Evolutionary conservation across 92 coral and sea anemone species (phyloP).

Genomic region (Siderastrea radians): DNA sequence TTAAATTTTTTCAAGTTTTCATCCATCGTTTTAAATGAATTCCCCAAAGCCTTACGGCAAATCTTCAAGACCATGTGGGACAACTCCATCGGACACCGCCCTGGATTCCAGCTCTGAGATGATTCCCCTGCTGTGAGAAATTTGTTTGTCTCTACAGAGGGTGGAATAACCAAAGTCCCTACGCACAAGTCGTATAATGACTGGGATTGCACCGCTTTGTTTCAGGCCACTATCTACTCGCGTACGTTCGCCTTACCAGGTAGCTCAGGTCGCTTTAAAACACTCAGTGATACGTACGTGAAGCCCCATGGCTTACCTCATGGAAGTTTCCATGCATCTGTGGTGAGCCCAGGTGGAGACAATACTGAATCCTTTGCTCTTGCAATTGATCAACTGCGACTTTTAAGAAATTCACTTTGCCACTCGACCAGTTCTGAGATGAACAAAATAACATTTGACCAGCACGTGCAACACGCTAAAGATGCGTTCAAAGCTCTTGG

Average conservation of each 20-base stretch:
- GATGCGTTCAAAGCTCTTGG: conserved; percentile 57
- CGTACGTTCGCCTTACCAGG: neutral
- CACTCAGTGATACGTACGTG: conserved; percentile 32
- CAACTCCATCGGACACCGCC: conserved; percentile 41
- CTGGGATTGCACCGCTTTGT: conserved; percentile 49
- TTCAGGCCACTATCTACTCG: conserved; percentile 41
- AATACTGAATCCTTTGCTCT: conserved; percentile 50
- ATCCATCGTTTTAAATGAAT: conserved; percentile 65
- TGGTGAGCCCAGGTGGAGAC: conserved; percentile 34
- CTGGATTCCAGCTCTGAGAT: conserved; percentile 69
- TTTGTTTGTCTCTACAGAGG: conserved; percentile 22
- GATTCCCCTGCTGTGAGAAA: conserved; percentile 66
- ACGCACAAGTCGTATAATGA: conserved; percentile 25
- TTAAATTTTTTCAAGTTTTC: conserved; percentile 65
- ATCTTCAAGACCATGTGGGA: conserved; percentile 70
- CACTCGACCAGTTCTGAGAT: conserved; percentile 38
- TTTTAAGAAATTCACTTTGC: conserved; percentile 39
- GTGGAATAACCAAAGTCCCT: neutral
- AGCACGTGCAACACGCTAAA: conserved; percentile 21
- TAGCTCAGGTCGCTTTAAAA: neutral
- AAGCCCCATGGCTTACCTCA: conserved; percentile 5
- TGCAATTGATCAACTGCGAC: conserved; percentile 67
- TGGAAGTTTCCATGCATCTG: conserved; percentile 35
- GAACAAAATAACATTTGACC: conserved; percentile 39
- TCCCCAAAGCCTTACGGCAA: conserved; percentile 48